Evolutionary conservation across 1,140 invertebrate genomes (phyloP), one percentile per base, ranked within the genome.

Genomic region (Cyclargus thomasi): DNA sequence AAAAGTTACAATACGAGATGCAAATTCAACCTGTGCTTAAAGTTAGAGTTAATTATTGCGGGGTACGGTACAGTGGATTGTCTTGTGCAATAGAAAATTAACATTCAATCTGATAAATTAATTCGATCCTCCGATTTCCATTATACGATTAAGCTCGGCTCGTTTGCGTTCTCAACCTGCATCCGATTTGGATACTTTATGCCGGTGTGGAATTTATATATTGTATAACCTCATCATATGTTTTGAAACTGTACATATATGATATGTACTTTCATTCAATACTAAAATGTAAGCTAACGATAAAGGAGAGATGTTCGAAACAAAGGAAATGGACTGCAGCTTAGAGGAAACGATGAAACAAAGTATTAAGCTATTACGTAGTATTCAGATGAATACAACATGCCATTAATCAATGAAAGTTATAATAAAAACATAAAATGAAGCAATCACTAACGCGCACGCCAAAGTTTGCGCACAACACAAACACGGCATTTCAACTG

Each of bases 71-170:
- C n/a, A 18, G 18, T 11, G 55, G 55, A 59, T 59, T 68, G 67
- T 55, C 62, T 57, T 65, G 23, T 62, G 59, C 23, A 65, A 69
- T 62, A 62, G 63, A 72, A 77, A 80, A 77, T 72, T 77, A 76
- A 76, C 67, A 71, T 76, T 80, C 71, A 70, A 85, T 80, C 75
- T 71, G 78, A 80, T 82, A 79, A 75, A 76, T 80, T 82, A 83
- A 81, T 79, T 75, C 72, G 74, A 75, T 76, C 77, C 77, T 80
- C 75, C 70, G 75, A 75, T 76, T 75, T 78, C 77, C 81, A 82
- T 81, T 81, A 80, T 81, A 85, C 76, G 80, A 82, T 83, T 83
- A 82, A 85, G 78, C 75, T 77, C 77, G 76, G 76, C 76, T 80
- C 79, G 83, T 83, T 77, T 84, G 81, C 78, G 84, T 79, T 75